A percentile compares a stretch with the other conserved stretches of the same genome.
Conservation (phyloP, 2,888 invertebrate species). For the Noctua fimbriata region DNA sequence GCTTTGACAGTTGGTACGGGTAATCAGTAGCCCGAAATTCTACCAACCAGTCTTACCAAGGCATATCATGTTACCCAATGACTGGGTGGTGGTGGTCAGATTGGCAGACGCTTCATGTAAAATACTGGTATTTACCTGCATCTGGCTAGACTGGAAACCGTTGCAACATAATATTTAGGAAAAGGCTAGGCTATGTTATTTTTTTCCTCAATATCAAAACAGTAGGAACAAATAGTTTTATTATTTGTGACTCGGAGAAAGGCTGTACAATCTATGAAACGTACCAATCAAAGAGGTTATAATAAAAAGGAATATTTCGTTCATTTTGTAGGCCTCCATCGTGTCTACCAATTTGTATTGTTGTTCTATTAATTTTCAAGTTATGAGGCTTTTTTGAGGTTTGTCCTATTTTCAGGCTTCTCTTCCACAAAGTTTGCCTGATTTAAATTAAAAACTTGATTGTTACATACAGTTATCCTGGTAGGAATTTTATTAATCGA, state of each 20-base stretch:
- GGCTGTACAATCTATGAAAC: not conserved
- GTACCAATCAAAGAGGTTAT: not conserved
- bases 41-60: not conserved
- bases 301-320: slow-evolving; percentile 2
- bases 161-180: not conserved
- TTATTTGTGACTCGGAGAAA: not conserved
- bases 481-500: not conserved
- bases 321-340: slow-evolving; percentile 16
- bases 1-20: not conserved
- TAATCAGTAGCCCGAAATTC: not conserved
- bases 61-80: not conserved
- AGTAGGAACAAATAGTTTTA: not conserved
- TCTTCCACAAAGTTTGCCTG: not conserved
- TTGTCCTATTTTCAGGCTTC: not conserved
- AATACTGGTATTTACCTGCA: not conserved
- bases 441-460: not conserved
- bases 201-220: not conserved
- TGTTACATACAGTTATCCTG: not conserved
- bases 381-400: not conserved
- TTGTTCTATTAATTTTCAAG: slow-evolving; percentile 10
- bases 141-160: not conserved
- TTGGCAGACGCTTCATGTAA: not conserved
- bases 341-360: not conserved
- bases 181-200: not conserved
- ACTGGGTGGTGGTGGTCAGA: not conserved